phyloP scores from a whole-genome alignment of 2,797 vertebrate species.

The Apogon hyalosoma region DNA sequence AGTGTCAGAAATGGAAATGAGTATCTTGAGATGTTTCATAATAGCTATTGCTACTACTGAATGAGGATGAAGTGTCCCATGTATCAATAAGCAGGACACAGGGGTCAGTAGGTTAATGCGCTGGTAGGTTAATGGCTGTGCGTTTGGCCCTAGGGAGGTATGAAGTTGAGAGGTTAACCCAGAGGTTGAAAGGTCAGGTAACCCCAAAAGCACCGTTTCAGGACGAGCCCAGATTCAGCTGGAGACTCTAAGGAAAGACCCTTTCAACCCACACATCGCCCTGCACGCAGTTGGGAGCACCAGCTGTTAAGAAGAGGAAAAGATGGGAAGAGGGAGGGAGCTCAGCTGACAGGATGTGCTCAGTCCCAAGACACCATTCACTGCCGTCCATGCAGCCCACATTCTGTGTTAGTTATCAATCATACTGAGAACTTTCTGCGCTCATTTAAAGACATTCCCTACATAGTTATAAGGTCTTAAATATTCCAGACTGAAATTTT shows the following conservation, averaged over 20 bases:
- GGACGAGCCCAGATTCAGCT: conserved; percentile 68
- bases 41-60: conserved; percentile 40
- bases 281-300: conserved; percentile 54
- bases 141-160: conserved; percentile 68
- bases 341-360: conserved; percentile 78
- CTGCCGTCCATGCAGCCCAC: conserved; percentile 53
- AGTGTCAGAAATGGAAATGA: conserved; percentile 21
- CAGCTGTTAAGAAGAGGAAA: conserved; percentile 63
- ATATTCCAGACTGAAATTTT: conserved; percentile 10
- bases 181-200: conserved; percentile 58
- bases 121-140: conserved; percentile 67
- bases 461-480: conserved; percentile 15
- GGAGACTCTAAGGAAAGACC: conserved; percentile 64
- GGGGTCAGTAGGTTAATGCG: conserved; percentile 74
- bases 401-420: conserved; percentile 49
- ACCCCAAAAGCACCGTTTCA: conserved; percentile 61
- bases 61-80: conserved; percentile 38
- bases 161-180: conserved; percentile 74
- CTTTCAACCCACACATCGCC: conserved; percentile 65
- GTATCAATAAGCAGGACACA: conserved; percentile 49
- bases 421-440: conserved; percentile 15
- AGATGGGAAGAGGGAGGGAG: conserved; percentile 21
- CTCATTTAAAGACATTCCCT: conserved; percentile 28
- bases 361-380: conserved; percentile 58
- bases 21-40: conserved; percentile 14